A percentile compares a stretch with the other conserved stretches of the same genome.
Conservation (phyloP, 2,797 vertebrate genomes). For the Thalassophryne amazonica region DNA sequence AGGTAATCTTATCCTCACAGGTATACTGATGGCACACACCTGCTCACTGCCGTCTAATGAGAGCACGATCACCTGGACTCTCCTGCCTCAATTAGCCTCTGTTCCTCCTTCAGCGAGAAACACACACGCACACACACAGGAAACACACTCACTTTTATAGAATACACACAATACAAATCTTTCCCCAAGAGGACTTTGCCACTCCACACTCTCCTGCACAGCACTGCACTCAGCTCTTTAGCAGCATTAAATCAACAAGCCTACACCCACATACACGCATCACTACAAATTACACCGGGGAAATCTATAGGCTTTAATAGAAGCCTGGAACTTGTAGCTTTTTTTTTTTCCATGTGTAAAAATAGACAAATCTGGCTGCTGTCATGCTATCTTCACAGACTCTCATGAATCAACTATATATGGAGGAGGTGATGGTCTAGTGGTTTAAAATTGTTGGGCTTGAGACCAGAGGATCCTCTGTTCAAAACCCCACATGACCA, state of each 20-base stretch:
- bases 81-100: constrained; percentile 72
- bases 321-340: constrained; percentile 23
- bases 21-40: constrained; percentile 55
- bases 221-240: constrained; percentile 65
- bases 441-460: no score
- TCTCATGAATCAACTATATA: constrained; percentile 16
- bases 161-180: constrained; percentile 43
- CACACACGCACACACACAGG: constrained; percentile 13
- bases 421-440: no score
- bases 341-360: constrained; percentile 8
- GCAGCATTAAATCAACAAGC: constrained; percentile 63
- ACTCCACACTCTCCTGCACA: constrained; percentile 55
- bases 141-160: constrained; percentile 36
- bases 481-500: no score
- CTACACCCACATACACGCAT: constrained; percentile 49
- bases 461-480: no score
- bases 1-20: constrained; percentile 46
- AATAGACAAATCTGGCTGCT: constrained; percentile 17
- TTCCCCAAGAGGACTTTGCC: constrained; percentile 53
- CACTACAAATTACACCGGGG: constrained; percentile 50
- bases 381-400: constrained; percentile 20
- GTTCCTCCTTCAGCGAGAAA: constrained; percentile 49
- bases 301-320: constrained; percentile 55
- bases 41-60: constrained; percentile 66
- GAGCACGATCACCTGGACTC: constrained; percentile 66